Conservation (phyloP, 1,140 invertebrate species). For the Pogonus chalceus region DNA sequence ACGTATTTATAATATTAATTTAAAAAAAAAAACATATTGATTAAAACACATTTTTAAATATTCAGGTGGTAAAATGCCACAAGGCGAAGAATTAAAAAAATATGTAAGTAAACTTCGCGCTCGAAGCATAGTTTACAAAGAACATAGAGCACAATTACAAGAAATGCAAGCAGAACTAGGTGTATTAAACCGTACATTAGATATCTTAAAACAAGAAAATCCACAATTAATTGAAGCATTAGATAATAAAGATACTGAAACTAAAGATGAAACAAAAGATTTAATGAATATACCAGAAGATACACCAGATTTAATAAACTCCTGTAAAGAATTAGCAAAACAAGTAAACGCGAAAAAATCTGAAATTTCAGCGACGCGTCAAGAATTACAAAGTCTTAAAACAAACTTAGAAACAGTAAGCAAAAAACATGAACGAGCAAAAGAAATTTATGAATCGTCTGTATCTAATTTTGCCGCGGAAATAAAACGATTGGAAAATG, state of each 20-base stretch:
- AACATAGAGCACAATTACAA: constrained; percentile 60
- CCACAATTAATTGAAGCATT: neutral
- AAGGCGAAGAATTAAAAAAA: constrained; percentile 73
- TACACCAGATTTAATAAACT: constrained; percentile 11
- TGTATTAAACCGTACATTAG: constrained; percentile 50
- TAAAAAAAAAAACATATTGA: too few species aligned
- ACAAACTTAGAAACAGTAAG: neutral
- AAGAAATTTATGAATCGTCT: neutral
- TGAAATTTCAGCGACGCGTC: neutral
- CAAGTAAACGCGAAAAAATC: constrained; percentile 3
- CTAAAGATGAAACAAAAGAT: too few species aligned
- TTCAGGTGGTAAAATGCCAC: constrained; percentile 47
- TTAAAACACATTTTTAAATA: too few species aligned
- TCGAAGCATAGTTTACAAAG: constrained; percentile 71
- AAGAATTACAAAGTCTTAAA: neutral
- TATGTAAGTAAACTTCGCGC: constrained; percentile 69
- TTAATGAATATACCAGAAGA: constrained; percentile 13
- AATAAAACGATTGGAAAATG: neutral
- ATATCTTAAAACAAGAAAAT: constrained; percentile 40
- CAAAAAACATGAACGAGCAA: neutral
- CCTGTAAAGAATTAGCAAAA: constrained; percentile 13
- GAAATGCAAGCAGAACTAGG: constrained; percentile 60
- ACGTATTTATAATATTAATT: too few species aligned
- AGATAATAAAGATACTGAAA: constrained; percentile 4
- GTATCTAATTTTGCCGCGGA: neutral